Evolutionary conservation across 92 coral and sea anemone species (phyloP).

Genomic region (Virgularia gustaviana): DNA sequence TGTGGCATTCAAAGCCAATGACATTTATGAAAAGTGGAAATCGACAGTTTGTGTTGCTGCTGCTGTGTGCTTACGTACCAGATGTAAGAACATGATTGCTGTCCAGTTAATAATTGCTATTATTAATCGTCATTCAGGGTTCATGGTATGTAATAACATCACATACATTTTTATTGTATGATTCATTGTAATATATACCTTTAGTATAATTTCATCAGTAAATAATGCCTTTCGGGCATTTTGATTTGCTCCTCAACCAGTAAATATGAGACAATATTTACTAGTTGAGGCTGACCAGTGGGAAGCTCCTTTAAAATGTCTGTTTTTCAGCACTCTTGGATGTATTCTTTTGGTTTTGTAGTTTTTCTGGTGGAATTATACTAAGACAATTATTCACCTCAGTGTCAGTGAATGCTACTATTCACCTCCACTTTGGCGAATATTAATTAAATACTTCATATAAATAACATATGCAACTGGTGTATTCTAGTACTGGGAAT

Average conservation of each 20-base stretch:
- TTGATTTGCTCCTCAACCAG: too few species aligned
- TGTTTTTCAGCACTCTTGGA: too few species aligned
- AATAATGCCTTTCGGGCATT: neutral
- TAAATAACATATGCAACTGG: neutral
- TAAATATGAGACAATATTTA: too few species aligned
- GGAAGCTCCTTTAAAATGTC: too few species aligned
- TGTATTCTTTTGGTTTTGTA: too few species aligned
- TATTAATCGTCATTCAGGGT: conserved; percentile 58
- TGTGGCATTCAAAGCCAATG: conserved; percentile 36
- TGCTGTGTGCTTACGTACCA: conserved; percentile 52
- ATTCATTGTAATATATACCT: neutral
- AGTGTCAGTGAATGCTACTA: too few species aligned
- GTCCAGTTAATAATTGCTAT: conserved; percentile 55
- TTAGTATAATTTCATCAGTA: neutral
- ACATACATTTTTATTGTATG: too few species aligned
- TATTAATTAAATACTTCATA: neutral
- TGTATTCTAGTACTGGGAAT: too few species aligned
- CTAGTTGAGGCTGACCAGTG: too few species aligned
- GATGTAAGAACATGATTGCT: conserved; percentile 62
- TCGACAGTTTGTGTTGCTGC: conserved; percentile 70
- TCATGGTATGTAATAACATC: conserved; percentile 65
- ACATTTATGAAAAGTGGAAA: conserved; percentile 12
- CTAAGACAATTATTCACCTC: too few species aligned
- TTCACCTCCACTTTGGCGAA: neutral
- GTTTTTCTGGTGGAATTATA: too few species aligned